phyloP scores from a whole-genome alignment of 2,888 invertebrate species.

The Gymnoscelis rufifasciata region DNA sequence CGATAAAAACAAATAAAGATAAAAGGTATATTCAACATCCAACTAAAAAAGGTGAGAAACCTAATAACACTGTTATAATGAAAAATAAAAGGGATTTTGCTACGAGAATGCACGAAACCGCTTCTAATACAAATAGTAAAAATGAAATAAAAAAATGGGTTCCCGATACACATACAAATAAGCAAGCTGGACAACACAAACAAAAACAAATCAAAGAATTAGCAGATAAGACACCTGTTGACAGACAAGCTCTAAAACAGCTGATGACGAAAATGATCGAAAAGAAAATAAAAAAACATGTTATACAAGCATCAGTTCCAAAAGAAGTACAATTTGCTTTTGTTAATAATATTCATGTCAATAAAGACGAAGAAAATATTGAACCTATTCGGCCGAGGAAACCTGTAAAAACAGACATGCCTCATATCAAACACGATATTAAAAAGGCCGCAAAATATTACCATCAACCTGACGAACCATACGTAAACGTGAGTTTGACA shows the following conservation, averaged over 20 bases:
- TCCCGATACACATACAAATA: no score
- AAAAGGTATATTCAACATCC: conserved; percentile 29
- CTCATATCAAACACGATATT: background rate
- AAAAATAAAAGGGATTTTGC: no score
- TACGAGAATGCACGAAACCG: no score
- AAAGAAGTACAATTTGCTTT: conserved; percentile 21
- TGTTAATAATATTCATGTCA: conserved; percentile 11
- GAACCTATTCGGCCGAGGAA: background rate
- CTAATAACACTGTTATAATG: no score
- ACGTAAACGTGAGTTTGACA: conserved; percentile 4
- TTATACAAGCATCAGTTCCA: conserved; percentile 8
- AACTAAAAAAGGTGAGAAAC: conserved; percentile 42
- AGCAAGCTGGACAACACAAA: no score
- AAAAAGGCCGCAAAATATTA: conserved; percentile 1
- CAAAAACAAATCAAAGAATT: no score
- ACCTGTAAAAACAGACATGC: background rate
- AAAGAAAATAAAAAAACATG: conserved; percentile 7
- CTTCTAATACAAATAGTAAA: no score
- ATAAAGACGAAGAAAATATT: conserved; percentile 7
- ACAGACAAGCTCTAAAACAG: background rate
- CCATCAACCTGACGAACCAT: background rate
- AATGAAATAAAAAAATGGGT: no score
- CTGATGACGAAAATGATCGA: conserved; percentile 26
- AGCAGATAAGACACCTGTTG: no score
- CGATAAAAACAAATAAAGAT: conserved; percentile 29